Percentiles rank a stretch among this genome's conserved stretches.
Conservation (phyloP, 2,797 vertebrate species). For the Alcedo atthis region DNA sequence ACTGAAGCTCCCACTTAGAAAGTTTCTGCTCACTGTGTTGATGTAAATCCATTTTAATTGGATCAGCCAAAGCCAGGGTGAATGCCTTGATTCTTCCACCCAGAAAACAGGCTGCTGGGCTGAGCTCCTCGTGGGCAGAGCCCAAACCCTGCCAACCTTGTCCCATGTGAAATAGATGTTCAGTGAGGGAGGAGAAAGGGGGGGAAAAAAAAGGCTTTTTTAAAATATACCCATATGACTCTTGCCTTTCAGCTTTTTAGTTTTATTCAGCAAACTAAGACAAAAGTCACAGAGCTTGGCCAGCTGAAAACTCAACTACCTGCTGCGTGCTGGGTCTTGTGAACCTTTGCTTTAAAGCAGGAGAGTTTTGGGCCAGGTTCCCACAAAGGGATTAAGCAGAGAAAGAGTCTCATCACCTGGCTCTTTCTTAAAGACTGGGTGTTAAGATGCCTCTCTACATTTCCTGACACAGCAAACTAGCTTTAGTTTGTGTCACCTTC, state of each 20-base stretch:
- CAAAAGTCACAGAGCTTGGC: not conserved
- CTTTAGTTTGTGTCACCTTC: not conserved
- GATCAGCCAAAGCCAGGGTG: not conserved
- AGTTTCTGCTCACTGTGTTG: not conserved
- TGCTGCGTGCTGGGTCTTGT: not conserved
- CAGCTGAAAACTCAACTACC: not conserved
- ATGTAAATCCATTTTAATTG: slow-evolving; percentile 3
- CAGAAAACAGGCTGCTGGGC: not conserved
- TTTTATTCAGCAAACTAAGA: not conserved
- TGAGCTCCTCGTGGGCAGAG: not conserved
- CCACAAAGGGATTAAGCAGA: slow-evolving; percentile 3
- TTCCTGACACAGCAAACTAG: not conserved
- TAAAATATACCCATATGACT: not conserved
- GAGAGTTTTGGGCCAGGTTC: not conserved
- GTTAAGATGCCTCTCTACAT: not conserved
- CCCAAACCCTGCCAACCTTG: not conserved
- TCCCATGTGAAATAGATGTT: not conserved
- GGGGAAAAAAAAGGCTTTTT: not conserved
- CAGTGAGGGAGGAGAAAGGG: not conserved
- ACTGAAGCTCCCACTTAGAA: not conserved
- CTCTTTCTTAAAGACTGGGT: not conserved
- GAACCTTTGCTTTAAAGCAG: not conserved
- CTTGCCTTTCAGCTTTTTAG: not conserved
- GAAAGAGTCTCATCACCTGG: not conserved
- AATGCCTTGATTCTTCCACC: not conserved